Evolutionary conservation across 2,888 invertebrate genomes (phyloP).

Genomic region (Allygus modestus): DNA sequence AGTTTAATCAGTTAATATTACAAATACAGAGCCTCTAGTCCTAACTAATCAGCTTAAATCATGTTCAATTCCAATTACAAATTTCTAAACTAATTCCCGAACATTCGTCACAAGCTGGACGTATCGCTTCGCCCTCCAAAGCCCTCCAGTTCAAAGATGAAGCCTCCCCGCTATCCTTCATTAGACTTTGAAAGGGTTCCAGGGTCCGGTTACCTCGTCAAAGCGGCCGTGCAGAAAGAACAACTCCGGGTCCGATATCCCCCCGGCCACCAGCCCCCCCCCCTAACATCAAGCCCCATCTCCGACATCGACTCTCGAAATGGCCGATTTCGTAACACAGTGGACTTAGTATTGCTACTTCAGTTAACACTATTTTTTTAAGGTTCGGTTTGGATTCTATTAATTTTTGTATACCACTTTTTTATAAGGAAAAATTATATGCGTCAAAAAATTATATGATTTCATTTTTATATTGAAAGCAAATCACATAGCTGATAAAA

Average conservation of each 20-base stretch:
- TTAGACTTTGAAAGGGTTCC: conserved; percentile 55
- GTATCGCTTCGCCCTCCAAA: neutral
- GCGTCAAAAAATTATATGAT: too few relatives aligned
- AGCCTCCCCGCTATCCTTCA: conserved; percentile 40
- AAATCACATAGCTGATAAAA: too few relatives aligned
- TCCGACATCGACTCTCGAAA: neutral
- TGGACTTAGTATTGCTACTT: neutral
- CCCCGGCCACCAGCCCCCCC: neutral
- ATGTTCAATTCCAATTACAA: too few relatives aligned
- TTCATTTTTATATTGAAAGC: too few relatives aligned
- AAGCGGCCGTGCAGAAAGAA: conserved; percentile 50
- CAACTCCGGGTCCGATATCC: conserved; percentile 43
- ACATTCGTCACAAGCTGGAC: too few relatives aligned
- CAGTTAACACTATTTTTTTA: neutral
- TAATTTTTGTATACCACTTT: too few relatives aligned
- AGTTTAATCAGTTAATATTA: too few relatives aligned
- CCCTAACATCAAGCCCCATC: neutral
- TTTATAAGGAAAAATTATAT: too few relatives aligned
- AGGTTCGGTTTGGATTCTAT: neutral
- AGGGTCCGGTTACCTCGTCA: conserved; percentile 16
- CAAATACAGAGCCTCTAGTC: too few relatives aligned
- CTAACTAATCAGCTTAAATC: too few relatives aligned
- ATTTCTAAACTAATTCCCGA: too few relatives aligned
- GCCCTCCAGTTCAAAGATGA: conserved; percentile 18
- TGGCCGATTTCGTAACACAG: neutral